Percentiles rank a stretch among this genome's conserved stretches.
Conservation (phyloP, 2,113 vertebrate genomes). For the Machaerirhynchus nigripectus region DNA sequence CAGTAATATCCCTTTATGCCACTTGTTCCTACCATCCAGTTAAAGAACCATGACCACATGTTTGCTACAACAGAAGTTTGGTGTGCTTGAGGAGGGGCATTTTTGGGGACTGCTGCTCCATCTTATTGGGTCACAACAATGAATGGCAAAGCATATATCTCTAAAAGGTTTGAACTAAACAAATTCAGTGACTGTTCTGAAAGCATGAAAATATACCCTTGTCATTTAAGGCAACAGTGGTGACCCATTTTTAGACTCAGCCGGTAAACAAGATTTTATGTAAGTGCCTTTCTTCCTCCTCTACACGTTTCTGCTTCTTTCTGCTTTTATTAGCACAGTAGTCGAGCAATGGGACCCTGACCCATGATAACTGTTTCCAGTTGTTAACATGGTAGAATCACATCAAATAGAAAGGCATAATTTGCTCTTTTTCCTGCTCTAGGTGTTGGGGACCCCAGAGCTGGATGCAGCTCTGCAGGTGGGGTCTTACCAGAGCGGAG, state of each 20-base stretch:
- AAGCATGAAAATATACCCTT: not conserved
- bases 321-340: not conserved
- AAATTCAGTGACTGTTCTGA: not conserved
- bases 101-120: not conserved
- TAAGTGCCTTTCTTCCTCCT: not conserved
- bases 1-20: not conserved
- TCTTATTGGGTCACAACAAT: not conserved
- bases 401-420: not conserved
- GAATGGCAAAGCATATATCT: not conserved
- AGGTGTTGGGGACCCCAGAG: not conserved
- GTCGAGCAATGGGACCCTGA: not conserved
- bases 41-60: not conserved
- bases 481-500: not conserved
- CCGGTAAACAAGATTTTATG: not conserved
- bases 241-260: not conserved
- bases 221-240: not conserved
- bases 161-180: not conserved
- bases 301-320: not conserved
- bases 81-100: not conserved
- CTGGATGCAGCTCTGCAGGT: not conserved
- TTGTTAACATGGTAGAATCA: not conserved
- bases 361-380: not conserved
- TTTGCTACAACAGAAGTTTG: not conserved
- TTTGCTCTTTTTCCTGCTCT: not conserved
- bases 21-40: not conserved